These are phyloP conservation scores for Misgurnus mizolepis DNA, from an alignment of 2,113 vertebrate species.

Conservation along the genomic window DNA sequence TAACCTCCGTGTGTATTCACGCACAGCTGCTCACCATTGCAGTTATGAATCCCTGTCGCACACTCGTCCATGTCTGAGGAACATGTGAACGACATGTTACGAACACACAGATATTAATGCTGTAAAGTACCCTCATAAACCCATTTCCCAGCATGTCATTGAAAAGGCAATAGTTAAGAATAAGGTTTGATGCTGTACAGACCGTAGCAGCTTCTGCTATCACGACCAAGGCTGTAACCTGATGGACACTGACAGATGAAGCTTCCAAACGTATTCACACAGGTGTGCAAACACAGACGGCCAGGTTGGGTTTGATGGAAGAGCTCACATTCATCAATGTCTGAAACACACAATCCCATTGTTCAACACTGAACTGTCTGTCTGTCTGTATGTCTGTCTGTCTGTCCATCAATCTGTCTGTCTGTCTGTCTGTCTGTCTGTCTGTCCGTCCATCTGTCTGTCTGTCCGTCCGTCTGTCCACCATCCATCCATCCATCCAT, in stretches of 20 bases:
- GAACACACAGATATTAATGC: neutral
- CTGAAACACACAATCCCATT: constrained; percentile 60
- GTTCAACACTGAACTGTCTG: no score
- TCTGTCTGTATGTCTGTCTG: no score
- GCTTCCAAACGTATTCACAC: constrained; percentile 82
- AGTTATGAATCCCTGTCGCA: constrained; percentile 71
- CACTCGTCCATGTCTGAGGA: constrained; percentile 81
- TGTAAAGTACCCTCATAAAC: no score
- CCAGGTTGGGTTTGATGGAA: constrained; percentile 72
- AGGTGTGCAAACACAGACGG: constrained; percentile 77
- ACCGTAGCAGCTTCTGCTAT: constrained; percentile 76
- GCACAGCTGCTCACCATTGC: constrained; percentile 72
- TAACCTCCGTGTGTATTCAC: constrained; percentile 81
- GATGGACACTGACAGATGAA: constrained; percentile 80
- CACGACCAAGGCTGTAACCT: constrained; percentile 73
- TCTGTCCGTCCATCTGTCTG: no score
- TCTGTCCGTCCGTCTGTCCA: no score
- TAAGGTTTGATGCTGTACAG: constrained; percentile 36
- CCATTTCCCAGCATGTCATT: no score
- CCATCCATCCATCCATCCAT: no score
- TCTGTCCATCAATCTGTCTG: no score
- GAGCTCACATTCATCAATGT: constrained; percentile 82
- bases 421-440: no score
- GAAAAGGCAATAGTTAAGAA: no score
- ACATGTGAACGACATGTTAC: no score